These are phyloP conservation scores for Odontophorus gujanensis DNA, from an alignment of 2,113 vertebrate species.

Conservation along the genomic window DNA sequence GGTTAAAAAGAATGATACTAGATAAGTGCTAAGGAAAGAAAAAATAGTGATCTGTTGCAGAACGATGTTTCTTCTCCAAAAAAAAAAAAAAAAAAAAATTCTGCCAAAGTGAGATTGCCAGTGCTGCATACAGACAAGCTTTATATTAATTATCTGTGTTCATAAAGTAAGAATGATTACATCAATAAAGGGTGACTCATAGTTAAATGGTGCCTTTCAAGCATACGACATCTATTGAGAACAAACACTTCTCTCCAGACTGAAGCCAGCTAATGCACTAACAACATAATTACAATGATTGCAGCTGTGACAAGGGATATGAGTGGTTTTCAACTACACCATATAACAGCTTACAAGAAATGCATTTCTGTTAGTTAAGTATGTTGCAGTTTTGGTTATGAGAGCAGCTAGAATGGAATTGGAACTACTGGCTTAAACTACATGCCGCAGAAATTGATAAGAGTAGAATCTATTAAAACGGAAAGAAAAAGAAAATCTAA, in stretches of 20 bases:
- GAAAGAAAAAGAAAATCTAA: background rate
- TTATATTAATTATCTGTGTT: slow-evolving; percentile 70
- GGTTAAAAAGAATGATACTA: background rate
- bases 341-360: slow-evolving; percentile 16
- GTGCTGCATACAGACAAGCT: slow-evolving; percentile 21
- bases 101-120: background rate
- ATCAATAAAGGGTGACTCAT: slow-evolving; percentile 71
- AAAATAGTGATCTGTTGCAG: background rate
- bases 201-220: slow-evolving; percentile 69
- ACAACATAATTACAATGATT: slow-evolving; percentile 58
- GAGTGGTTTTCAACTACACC: slow-evolving; percentile 19
- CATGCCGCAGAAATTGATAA: background rate
- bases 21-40: background rate
- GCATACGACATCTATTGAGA: slow-evolving; percentile 44
- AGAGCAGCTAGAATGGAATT: background rate
- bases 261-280: slow-evolving; percentile 60
- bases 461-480: background rate
- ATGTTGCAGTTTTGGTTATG: background rate
- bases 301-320: slow-evolving; percentile 35
- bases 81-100: background rate
- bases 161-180: slow-evolving; percentile 65
- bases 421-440: background rate
- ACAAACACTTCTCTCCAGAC: slow-evolving; percentile 51
- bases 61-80: background rate
- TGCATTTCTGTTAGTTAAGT: slow-evolving; percentile 27